These are phyloP conservation scores for Triplophysa dalaica DNA, from an alignment of 2,113 vertebrate genomes.

Conservation along the genomic window DNA sequence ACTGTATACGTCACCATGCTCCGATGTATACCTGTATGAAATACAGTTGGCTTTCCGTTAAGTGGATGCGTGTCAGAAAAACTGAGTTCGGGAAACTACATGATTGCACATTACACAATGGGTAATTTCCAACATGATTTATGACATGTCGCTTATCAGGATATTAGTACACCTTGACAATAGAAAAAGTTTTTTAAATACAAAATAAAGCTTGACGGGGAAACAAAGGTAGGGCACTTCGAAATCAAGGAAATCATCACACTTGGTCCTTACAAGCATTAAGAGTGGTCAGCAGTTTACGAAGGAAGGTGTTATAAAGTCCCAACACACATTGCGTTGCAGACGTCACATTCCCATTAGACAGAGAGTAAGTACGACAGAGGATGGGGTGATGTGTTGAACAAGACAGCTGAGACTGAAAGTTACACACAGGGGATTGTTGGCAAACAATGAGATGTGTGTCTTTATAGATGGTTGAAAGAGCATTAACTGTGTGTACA, in stretches of 20 bases:
- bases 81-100: too few relatives aligned
- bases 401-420: conserved; percentile 1
- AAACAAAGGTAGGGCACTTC: background rate
- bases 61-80: too few relatives aligned
- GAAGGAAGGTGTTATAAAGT: too few relatives aligned
- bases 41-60: background rate
- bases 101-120: too few relatives aligned
- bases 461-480: conserved; percentile 34
- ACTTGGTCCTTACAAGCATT: background rate
- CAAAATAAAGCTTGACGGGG: background rate
- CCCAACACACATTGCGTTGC: too few relatives aligned
- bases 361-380: conserved; percentile 8
- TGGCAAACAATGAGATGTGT: conserved; percentile 43
- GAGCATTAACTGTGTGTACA: conserved; percentile 42
- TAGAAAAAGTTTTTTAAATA: too few relatives aligned
- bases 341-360: background rate
- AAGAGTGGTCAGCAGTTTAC: background rate
- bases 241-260: too few relatives aligned
- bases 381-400: conserved; percentile 19
- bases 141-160: too few relatives aligned
- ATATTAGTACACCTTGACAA: too few relatives aligned
- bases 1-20: background rate
- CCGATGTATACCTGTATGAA: background rate
- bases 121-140: too few relatives aligned
- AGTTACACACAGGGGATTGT: conserved; percentile 28